Evolutionary conservation across 2,113 vertebrate genomes (phyloP), one percentile per base, ranked within the genome.

Genomic region (Phalacrocorax aristotelis): DNA sequence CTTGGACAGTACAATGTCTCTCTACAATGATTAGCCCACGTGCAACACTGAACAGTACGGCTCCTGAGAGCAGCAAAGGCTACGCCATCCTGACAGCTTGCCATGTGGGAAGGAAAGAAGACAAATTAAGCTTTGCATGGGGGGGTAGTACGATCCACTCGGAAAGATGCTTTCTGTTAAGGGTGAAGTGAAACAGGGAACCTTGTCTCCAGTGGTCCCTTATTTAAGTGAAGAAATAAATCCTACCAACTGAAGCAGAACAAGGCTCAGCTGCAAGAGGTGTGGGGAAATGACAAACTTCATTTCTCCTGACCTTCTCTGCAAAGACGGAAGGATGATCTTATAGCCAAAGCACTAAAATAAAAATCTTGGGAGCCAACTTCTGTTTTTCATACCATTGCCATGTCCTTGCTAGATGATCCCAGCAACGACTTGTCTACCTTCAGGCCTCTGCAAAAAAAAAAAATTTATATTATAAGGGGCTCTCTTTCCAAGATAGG

Each of bases 211-310:
- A 64, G 20, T 16, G 11, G 32, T 29, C 25, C 48, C 57, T 75
- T 68, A 62, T 44, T 72, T 65, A 87, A 81, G 51, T 13, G 34
- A 90, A 72, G 34, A 84, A 90, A 42, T 46, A 87, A 95, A 83
- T 78, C 62, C 62, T 69, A 58, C 25, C 1, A 8, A 38, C 55
- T 40, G 76, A 74, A 66, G 66, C 32, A 90, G 58, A 87, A 72
- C 19, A 76, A 87, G 17, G 52, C 13, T 60, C 46, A 46, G 17
- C 61, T 91, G 58, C 34, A 51, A 65, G 44, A 61, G 6, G 17
- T 36, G 89, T 1, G 7, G 30, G 30, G 38, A 82, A 89, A 81
- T 42, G 5, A 83, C 46, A 36, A 83, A 77, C 18, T 36, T 70
- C 5, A 22, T 86, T 78, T 78, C 38, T 76, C 36, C 93, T 4